Conservation (phyloP, 2,113 vertebrate species). For the Mesitornis unicolor region DNA sequence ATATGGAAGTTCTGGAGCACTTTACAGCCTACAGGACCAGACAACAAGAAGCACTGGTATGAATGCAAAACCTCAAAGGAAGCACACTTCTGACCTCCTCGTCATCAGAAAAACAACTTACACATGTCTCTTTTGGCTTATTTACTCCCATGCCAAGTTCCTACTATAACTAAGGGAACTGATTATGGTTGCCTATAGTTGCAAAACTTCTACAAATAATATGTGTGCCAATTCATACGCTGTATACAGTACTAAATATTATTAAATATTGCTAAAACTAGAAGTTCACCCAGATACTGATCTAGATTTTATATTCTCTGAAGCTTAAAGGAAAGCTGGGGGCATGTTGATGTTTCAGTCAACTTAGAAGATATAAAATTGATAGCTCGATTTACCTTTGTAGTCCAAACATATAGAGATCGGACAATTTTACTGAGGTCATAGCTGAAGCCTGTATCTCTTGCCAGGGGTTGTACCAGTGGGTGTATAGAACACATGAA, state of each 20-base stretch:
- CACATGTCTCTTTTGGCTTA: not conserved
- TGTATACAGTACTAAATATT: not conserved
- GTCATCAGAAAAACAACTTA: not conserved
- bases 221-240: not conserved
- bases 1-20: slow-evolving; percentile 88
- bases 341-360: not conserved
- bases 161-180: not conserved
- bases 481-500: slow-evolving; percentile 91
- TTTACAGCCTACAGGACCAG: slow-evolving; percentile 83
- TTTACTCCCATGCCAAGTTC: not conserved
- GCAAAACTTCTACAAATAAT: not conserved
- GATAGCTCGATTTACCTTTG: not conserved
- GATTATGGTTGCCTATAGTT: not conserved
- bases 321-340: not conserved
- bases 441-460: not conserved
- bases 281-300: not conserved
- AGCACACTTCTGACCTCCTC: not conserved
- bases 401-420: not conserved
- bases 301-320: not conserved
- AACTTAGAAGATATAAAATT: not conserved
- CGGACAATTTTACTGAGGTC: not conserved
- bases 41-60: slow-evolving; percentile 77
- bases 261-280: not conserved
- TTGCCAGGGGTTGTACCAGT: slow-evolving; percentile 81
- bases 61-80: not conserved